Evolutionary conservation across 2,888 invertebrate species (phyloP).

Genomic region (Papilio protenor): DNA sequence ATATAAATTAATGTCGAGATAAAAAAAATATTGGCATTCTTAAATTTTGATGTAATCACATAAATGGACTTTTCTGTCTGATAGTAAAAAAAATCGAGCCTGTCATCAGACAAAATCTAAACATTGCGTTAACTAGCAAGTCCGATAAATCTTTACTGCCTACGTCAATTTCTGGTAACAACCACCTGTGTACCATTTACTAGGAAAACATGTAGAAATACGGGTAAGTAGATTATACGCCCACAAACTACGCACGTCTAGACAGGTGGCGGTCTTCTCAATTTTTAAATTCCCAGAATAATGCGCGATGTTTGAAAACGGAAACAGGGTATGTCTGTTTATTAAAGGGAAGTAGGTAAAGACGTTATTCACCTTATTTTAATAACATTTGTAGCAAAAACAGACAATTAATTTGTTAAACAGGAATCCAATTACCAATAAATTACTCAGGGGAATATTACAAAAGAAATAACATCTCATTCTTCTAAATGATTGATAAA

Average conservation of each 20-base stretch:
- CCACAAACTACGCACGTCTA: slow-evolving; percentile 23
- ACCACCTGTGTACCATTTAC: not conserved
- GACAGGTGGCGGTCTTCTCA: slow-evolving; percentile 3
- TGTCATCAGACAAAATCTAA: not conserved
- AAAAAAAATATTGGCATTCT: not conserved
- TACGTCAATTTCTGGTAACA: not conserved
- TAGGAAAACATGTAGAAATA: not conserved
- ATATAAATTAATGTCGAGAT: not conserved
- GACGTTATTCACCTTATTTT: not conserved
- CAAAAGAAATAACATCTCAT: too few relatives aligned
- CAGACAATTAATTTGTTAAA: not conserved
- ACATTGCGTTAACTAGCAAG: not conserved
- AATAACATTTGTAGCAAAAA: not conserved
- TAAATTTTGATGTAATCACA: not conserved
- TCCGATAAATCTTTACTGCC: not conserved
- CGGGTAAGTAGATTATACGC: not conserved
- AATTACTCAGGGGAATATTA: too few relatives aligned
- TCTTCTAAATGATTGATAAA: too few relatives aligned
- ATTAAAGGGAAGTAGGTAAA: not conserved
- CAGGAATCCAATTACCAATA: not conserved
- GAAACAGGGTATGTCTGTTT: not conserved
- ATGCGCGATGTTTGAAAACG: not conserved
- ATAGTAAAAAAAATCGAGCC: not conserved
- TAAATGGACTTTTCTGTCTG: too few relatives aligned
- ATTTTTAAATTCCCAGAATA: slow-evolving; percentile 1